Evolutionary conservation across 2,113 vertebrate species (phyloP).

Genomic region (Scophthalmus maximus): DNA sequence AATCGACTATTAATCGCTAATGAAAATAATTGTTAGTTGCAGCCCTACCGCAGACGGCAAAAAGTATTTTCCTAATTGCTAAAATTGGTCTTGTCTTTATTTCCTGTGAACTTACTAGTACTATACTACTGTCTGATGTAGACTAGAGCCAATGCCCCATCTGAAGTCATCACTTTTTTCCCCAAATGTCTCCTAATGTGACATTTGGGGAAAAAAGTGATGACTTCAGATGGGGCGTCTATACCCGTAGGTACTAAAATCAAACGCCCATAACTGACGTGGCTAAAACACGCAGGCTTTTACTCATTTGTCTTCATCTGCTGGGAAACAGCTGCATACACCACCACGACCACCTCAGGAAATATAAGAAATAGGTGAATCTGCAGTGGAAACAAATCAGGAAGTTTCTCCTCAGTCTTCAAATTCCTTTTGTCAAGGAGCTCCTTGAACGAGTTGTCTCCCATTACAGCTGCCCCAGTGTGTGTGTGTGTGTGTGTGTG

Average conservation of each 20-base stretch:
- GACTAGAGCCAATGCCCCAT: no score
- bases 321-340: background rate
- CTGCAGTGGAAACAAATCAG: background rate
- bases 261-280: background rate
- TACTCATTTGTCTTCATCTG: background rate
- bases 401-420: slow-evolving; percentile 22
- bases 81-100: no score
- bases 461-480: slow-evolving; percentile 16
- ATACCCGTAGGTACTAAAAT: background rate
- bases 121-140: no score
- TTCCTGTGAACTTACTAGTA: no score
- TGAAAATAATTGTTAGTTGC: no score
- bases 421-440: slow-evolving; percentile 40
- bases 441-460: slow-evolving; percentile 19
- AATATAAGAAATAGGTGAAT: background rate
- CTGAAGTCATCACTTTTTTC: no score
- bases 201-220: no score
- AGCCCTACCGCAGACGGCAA: no score
- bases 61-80: no score
- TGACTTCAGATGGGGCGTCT: no score
- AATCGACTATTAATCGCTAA: no score
- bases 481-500: no score
- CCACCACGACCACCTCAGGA: background rate
- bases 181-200: background rate
- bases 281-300: background rate